A percentile compares a stretch with the other conserved stretches of the same genome.
Conservation (phyloP, 2,888 invertebrate genomes). For the Gymnosoma rotundatum region DNA sequence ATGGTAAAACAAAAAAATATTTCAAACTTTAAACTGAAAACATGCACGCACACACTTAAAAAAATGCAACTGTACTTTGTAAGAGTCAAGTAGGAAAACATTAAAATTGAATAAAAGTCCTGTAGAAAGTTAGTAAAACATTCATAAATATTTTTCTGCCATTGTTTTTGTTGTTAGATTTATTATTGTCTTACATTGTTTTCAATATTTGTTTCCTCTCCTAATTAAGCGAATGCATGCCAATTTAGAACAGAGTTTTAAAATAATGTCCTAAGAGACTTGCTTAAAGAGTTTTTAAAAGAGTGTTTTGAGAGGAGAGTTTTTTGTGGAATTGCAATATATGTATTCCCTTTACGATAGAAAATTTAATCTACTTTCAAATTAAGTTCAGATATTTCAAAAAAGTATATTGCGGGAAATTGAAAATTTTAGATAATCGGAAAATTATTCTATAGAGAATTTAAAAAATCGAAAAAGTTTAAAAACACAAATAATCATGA, state of each 20-base stretch:
- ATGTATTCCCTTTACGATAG: background rate
- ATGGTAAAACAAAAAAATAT: slow-evolving; percentile 14
- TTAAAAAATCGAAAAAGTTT: background rate
- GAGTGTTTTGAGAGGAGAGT: no score
- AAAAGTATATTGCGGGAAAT: no score
- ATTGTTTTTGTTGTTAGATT: slow-evolving; percentile 37
- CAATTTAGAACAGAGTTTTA: slow-evolving; percentile 41
- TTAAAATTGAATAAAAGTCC: slow-evolving; percentile 38
- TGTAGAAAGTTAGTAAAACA: slow-evolving; percentile 57
- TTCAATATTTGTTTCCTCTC: slow-evolving; percentile 47
- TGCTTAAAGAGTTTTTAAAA: no score
- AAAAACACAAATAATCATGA: no score
- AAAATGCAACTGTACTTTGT: background rate
- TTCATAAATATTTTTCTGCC: slow-evolving; percentile 56
- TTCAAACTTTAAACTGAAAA: slow-evolving; percentile 29
- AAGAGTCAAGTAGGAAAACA: background rate
- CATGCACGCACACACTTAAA: slow-evolving; percentile 7
- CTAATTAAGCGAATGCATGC: slow-evolving; percentile 67
- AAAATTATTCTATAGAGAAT: background rate
- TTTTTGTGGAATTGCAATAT: background rate
- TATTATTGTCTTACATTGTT: slow-evolving; percentile 28
- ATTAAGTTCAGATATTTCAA: no score
- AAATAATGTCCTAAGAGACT: background rate
- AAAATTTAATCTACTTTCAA: no score
- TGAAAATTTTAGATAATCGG: no score